These are phyloP conservation scores for Drosophila meridiana DNA, from an alignment of 2,888 invertebrate genomes.

Conservation along the genomic window DNA sequence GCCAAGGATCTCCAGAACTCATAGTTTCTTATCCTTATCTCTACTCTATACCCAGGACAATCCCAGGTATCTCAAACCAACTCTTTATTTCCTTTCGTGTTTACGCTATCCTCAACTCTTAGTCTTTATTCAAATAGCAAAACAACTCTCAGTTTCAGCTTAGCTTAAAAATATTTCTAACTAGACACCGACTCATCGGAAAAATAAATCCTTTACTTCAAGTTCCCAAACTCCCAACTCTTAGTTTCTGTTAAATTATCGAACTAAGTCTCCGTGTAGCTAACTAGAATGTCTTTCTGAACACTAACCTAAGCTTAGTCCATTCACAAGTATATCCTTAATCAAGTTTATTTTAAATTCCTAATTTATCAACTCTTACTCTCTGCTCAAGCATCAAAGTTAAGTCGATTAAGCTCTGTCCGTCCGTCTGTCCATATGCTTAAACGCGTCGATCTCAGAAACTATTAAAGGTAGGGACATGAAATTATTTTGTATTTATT, in stretches of 20 bases:
- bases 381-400: background rate
- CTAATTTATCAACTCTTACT: background rate
- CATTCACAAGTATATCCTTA: background rate
- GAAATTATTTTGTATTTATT: too few relatives aligned
- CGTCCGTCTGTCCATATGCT: too few relatives aligned
- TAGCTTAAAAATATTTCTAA: background rate
- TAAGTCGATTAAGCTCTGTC: too few relatives aligned
- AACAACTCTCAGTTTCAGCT: background rate
- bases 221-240: background rate
- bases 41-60: too few relatives aligned
- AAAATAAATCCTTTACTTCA: background rate
- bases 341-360: background rate
- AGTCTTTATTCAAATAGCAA: background rate
- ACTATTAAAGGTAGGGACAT: too few relatives aligned
- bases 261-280: too few relatives aligned
- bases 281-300: too few relatives aligned
- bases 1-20: background rate
- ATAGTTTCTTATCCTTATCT: background rate
- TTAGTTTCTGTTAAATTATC: background rate
- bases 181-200: too few relatives aligned
- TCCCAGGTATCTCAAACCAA: too few relatives aligned
- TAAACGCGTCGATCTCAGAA: too few relatives aligned
- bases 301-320: too few relatives aligned
- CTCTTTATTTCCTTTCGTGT: too few relatives aligned
- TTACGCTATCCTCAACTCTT: background rate